phyloP scores from a whole-genome alignment of 2,113 vertebrate species.

The Tetrax tetrax region DNA sequence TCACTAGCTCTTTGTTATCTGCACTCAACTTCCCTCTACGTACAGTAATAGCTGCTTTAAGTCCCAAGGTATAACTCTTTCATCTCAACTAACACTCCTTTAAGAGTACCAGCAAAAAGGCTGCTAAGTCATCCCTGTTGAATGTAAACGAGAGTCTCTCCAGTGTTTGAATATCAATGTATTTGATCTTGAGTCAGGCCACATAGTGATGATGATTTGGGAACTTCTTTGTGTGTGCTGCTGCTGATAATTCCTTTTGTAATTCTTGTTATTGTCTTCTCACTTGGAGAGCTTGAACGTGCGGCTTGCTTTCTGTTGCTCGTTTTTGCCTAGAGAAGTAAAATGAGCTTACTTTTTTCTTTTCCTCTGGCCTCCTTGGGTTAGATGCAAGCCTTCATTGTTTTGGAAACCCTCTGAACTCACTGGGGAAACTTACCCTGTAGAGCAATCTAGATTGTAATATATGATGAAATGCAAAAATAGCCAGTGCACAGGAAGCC shows the following conservation, averaged over 20 bases:
- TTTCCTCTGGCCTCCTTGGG: background rate
- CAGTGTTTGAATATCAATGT: constrained; percentile 17
- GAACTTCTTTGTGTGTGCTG: background rate
- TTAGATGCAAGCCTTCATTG: background rate
- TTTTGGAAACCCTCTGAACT: background rate
- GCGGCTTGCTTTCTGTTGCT: background rate
- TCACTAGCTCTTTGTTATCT: constrained; percentile 32
- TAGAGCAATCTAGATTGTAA: background rate
- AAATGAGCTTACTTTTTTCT: background rate
- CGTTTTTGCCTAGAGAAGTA: background rate
- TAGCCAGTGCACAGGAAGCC: background rate
- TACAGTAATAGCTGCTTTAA: constrained; percentile 44
- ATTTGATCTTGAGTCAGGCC: constrained; percentile 37
- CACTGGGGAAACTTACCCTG: background rate
- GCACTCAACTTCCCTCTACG: background rate
- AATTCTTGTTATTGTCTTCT: constrained; percentile 37
- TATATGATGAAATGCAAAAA: background rate
- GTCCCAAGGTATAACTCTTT: constrained; percentile 11
- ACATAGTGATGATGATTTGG: background rate
- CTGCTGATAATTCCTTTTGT: constrained; percentile 34
- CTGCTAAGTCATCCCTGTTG: constrained; percentile 11
- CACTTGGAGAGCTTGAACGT: background rate
- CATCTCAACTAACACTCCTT: constrained; percentile 34
- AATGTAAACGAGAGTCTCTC: constrained; percentile 27
- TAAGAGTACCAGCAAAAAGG: constrained; percentile 26